Evolutionary conservation across 2,888 invertebrate genomes (phyloP).

Genomic region (Tenthredo amoena): DNA sequence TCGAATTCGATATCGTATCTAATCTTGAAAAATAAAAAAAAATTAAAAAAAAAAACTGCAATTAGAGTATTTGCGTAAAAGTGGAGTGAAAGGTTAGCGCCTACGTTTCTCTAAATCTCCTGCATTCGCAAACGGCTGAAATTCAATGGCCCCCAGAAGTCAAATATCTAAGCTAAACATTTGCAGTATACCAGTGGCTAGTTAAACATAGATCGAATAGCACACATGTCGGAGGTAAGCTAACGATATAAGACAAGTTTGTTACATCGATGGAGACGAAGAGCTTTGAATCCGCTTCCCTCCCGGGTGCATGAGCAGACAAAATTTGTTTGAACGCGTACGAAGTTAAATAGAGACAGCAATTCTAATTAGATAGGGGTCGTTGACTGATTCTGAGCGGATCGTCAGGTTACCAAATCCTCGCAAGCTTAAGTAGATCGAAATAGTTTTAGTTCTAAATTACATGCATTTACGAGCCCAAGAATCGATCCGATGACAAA

Average conservation of each 20-base stretch:
- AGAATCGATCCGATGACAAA: not conserved
- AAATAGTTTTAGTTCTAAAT: not conserved
- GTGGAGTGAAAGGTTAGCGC: not conserved
- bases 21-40: too few relatives aligned
- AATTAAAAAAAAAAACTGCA: too few relatives aligned
- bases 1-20: not conserved
- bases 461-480: not conserved
- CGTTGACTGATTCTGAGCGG: slow-evolving; percentile 9
- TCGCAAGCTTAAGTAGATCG: not conserved
- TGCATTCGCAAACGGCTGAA: not conserved
- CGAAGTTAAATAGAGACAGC: slow-evolving; percentile 17
- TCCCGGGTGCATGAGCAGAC: not conserved
- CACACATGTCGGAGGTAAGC: not conserved
- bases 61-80: not conserved
- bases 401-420: slow-evolving; percentile 21
- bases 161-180: slow-evolving; percentile 36
- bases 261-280: slow-evolving; percentile 33
- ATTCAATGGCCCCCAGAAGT: not conserved
- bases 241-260: slow-evolving; percentile 1
- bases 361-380: slow-evolving; percentile 41
- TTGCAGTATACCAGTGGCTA: slow-evolving; percentile 17
- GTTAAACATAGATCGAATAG: slow-evolving; percentile 26
- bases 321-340: slow-evolving; percentile 22
- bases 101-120: not conserved
- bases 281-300: not conserved